These are phyloP conservation scores for Halyomorpha halys DNA, from an alignment of 1,140 invertebrate genomes.

Conservation along the genomic window DNA sequence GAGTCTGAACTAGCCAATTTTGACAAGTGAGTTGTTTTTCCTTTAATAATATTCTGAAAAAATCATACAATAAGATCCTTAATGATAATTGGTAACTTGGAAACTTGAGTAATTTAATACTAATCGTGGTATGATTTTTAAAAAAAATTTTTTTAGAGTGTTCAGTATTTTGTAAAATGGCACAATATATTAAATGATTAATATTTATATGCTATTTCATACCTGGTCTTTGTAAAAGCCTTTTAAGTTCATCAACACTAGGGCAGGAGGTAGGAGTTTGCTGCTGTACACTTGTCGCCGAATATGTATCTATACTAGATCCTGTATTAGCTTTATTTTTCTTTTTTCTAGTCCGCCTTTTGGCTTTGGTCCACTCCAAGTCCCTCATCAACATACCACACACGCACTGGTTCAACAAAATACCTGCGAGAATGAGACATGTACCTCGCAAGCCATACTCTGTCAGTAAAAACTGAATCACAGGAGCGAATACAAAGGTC, in stretches of 20 bases:
- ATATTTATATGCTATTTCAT: not conserved
- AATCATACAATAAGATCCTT: no score
- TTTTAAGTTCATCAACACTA: constrained; percentile 40
- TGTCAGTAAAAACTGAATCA: constrained; percentile 63
- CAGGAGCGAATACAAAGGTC: constrained; percentile 81
- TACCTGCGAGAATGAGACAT: constrained; percentile 66
- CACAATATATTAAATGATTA: no score
- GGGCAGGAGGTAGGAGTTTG: constrained; percentile 43
- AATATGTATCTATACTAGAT: constrained; percentile 32
- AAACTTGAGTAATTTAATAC: no score
- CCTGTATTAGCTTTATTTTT: constrained; percentile 41
- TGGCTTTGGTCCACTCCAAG: constrained; percentile 60
- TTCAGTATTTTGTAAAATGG: no score
- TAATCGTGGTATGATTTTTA: no score
- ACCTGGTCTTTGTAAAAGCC: constrained; percentile 5
- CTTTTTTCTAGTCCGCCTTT: constrained; percentile 43
- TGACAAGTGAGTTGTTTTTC: no score
- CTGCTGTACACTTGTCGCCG: constrained; percentile 38
- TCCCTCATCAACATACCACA: constrained; percentile 79
- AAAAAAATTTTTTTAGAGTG: no score
- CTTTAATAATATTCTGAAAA: no score
- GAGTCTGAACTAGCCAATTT: no score
- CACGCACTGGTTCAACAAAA: constrained; percentile 77
- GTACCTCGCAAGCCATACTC: constrained; percentile 79
- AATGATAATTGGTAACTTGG: no score